Base-by-base conservation (phyloP, 2,113 vertebrate genomes). In the Accipiter virgatus region DNA sequence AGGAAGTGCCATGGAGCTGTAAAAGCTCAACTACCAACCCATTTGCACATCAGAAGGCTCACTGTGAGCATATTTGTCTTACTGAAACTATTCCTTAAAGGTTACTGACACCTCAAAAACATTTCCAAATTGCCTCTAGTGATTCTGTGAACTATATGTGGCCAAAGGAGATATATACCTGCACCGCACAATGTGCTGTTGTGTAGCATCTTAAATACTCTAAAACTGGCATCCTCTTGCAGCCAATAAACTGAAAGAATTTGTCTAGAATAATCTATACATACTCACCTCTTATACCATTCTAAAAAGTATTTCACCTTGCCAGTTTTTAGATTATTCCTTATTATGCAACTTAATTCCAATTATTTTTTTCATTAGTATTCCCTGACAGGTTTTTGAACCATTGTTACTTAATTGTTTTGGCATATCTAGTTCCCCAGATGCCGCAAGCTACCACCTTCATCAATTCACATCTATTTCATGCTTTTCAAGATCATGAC, bases 61-160 rank as follows among this genome's bases (percentile, higher is more conserved):
- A 13, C 5, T 1, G 0, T 34, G 27, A 43, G 6, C 12, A 8
- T 40, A 29, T 15, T n/a, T 10, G 7, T 71, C 25, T 52, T 38
- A 59, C 26, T 53, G 66, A 83, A 90, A 17, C 15, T 73, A 31
- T 21, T 80, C 6, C 43, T 77, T 83, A 63, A 67, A 74, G 17
- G 16, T 56, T 29, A 55, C 16, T 45, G 20, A 36, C 18, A 48
- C 20, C 36, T 56, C 38, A 68, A 85, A 93, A 88, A 34, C 2
- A 8, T 42, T 90, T 67, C 25, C 15, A 38, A 67, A 78, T 7
- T 78, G 25, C 7, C 8, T 48, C 12, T 85, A 29, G 21, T 22
- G 6, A 4, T 34, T 63, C 88, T 74, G 21, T 45, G 36, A 52
- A 34, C 9, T 47, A 1, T 29, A 50, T 2, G 8, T 45, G 17